These are phyloP conservation scores for Lasioglossum leucozonium DNA, from an alignment of 2,888 invertebrate genomes.

Conservation along the genomic window DNA sequence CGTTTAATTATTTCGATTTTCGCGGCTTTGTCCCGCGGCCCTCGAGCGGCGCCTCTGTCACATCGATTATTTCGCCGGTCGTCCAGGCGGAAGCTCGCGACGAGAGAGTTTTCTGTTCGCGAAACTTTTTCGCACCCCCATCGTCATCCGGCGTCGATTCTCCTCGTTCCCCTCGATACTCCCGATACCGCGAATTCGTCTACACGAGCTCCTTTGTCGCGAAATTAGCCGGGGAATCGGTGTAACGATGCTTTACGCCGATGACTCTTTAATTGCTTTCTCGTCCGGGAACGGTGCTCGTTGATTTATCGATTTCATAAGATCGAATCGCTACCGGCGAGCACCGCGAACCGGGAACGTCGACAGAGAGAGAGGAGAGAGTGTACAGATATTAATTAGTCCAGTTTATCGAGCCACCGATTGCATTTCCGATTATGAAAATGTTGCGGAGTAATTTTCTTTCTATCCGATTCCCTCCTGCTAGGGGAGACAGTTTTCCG, in stretches of 20 bases:
- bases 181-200: background rate
- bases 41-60: constrained; percentile 9
- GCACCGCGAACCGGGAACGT: background rate
- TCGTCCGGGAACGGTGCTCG: background rate
- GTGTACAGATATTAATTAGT: constrained; percentile 36
- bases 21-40: constrained; percentile 33
- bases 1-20: constrained; percentile 60
- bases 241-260: constrained; percentile 6
- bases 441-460: constrained; percentile 1
- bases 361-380: no score
- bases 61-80: constrained; percentile 44
- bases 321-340: constrained; percentile 13
- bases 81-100: constrained; percentile 32
- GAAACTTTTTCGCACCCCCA: constrained; percentile 1
- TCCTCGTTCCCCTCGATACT: background rate
- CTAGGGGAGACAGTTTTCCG: background rate
- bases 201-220: background rate
- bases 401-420: constrained; percentile 17
- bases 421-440: constrained; percentile 21
- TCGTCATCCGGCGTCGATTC: background rate
- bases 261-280: constrained; percentile 14
- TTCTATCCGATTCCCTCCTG: background rate
- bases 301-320: constrained; percentile 34
- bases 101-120: background rate
- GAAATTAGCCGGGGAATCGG: background rate